Percentiles rank a stretch among this genome's conserved stretches.
Conservation (phyloP, 2,888 invertebrate genomes). For the Achlya flavicornis region DNA sequence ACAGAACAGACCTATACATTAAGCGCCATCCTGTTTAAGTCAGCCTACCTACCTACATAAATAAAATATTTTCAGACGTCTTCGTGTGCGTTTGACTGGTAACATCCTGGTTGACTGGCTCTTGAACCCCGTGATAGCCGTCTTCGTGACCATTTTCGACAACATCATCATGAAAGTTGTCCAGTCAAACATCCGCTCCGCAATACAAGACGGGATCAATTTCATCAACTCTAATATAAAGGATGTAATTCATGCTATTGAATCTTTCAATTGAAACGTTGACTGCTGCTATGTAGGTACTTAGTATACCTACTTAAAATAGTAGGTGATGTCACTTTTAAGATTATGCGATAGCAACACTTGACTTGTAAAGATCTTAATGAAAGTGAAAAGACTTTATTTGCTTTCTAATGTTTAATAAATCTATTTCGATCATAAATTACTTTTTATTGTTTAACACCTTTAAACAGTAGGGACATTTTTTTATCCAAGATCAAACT, state of each 20-base stretch:
- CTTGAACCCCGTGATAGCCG: constrained; percentile 70
- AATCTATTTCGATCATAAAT: too few species aligned
- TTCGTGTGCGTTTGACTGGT: constrained; percentile 75
- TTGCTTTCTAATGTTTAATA: too few species aligned
- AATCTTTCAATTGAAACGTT: constrained; percentile 47
- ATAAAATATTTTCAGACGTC: constrained; percentile 57
- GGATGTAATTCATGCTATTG: constrained; percentile 51
- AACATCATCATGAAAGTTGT: constrained; percentile 72
- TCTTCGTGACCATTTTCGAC: constrained; percentile 76
- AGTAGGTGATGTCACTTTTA: too few species aligned
- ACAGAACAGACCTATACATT: constrained; percentile 13
- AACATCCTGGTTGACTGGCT: constrained; percentile 79
- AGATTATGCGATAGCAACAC: too few species aligned
- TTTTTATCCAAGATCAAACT: too few species aligned
- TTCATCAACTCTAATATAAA: constrained; percentile 64
- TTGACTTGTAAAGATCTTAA: too few species aligned
- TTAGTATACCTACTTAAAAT: background rate
- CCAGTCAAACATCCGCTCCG: constrained; percentile 60
- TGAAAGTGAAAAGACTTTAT: too few species aligned
- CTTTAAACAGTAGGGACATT: too few species aligned
- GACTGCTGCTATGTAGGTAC: background rate
- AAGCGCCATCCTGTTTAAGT: constrained; percentile 5
- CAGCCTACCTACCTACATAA: background rate
- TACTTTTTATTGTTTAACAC: too few species aligned
- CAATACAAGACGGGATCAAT: constrained; percentile 55